phyloP scores from a whole-genome alignment of 2,797 vertebrate genomes.

The Babyrousa celebensis region DNA sequence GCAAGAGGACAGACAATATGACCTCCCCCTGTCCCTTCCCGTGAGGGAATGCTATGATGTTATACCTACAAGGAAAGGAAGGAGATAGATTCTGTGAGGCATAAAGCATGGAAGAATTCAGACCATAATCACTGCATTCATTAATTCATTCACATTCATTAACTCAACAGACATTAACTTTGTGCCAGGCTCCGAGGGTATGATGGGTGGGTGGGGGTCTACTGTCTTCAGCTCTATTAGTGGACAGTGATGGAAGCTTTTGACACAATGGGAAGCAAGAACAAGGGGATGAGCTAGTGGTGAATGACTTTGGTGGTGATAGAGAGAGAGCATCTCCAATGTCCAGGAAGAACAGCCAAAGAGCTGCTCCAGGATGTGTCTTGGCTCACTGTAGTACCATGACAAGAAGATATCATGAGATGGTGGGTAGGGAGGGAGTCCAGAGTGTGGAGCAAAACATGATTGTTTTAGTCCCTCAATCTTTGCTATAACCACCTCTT shows the following conservation, averaged over 20 bases:
- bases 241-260: not conserved
- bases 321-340: not conserved
- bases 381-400: not conserved
- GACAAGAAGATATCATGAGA: not conserved
- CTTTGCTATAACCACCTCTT: slow-evolving; percentile 1
- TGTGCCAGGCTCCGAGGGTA: not conserved
- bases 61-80: slow-evolving; percentile 24
- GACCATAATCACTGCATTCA: not conserved
- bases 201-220: not conserved
- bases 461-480: not conserved
- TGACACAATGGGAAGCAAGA: not conserved
- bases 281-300: not conserved
- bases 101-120: slow-evolving; percentile 45
- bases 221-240: slow-evolving; percentile 29
- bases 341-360: not conserved
- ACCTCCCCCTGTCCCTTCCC: slow-evolving; percentile 7
- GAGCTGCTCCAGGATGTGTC: not conserved
- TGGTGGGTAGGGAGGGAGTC: not conserved
- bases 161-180: slow-evolving; percentile 47
- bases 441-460: not conserved
- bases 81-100: slow-evolving; percentile 10
- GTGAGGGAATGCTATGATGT: not conserved
- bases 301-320: not conserved
- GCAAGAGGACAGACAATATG: slow-evolving; percentile 11
- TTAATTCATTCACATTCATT: slow-evolving; percentile 20